Evolutionary conservation across 2,888 invertebrate genomes (phyloP).

Genomic region (Cylloceria caligata): DNA sequence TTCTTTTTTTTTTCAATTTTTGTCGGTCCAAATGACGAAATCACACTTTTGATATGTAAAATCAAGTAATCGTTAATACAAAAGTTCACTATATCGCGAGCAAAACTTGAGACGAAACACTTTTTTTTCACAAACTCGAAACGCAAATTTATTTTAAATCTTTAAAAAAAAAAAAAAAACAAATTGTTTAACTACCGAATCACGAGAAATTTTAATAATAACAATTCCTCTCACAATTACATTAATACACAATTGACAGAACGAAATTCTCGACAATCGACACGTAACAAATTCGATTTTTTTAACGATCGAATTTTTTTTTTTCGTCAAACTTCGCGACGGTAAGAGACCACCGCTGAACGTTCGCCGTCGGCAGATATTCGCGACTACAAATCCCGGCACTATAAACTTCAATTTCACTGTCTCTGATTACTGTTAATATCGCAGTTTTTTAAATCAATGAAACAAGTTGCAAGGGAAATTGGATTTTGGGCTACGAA

Average conservation of each 20-base stretch:
- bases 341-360: background rate
- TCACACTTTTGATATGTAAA: background rate
- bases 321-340: background rate
- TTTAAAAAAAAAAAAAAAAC: background rate
- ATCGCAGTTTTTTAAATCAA: background rate
- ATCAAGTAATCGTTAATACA: background rate
- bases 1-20: too few species aligned
- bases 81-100: background rate
- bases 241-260: background rate
- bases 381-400: background rate
- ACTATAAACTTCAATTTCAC: constrained; percentile 1
- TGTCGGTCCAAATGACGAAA: background rate
- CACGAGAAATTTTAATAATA: background rate
- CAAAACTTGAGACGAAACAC: background rate
- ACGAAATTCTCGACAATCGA: background rate
- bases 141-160: background rate
- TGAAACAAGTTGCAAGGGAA: background rate
- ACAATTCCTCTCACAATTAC: background rate
- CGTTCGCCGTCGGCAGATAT: constrained; percentile 13
- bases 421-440: background rate
- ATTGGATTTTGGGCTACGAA: background rate
- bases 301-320: background rate
- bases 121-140: background rate
- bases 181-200: background rate
- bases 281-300: background rate